Base-by-base conservation (phyloP, 2,797 vertebrate genomes). In the Artibeus lituratus region DNA sequence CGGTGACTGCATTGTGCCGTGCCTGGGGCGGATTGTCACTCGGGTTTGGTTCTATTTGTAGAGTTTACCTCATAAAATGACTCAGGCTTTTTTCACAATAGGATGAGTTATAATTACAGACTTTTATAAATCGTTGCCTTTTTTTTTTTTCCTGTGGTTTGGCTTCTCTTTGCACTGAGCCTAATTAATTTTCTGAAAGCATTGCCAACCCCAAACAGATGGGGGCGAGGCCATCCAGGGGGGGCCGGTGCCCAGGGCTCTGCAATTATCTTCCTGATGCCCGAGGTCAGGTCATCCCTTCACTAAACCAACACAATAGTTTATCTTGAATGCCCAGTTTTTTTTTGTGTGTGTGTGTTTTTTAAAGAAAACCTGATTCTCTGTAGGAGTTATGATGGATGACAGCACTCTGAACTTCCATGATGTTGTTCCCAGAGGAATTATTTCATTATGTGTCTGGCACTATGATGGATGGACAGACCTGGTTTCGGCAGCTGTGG, bases 361-460 rank as follows among this genome's bases (percentile, higher is more conserved):
- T 87, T 44, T 11, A 18, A 77, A 94, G 37, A 67, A 77, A 76
- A 49, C 70, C 37, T 85, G 70, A 49, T 89, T 96, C 91, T 72
- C 92, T 24, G 0, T 70, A 98, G 98, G 96, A 73, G 96, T 98
- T 95, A 77, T 99, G 94, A 93, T 96, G 86, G 98, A 98, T 21
- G 91, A 97, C 0, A 93, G 97, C 22, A 98, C 97, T 0, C 88
- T 99, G 39, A 89, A 89, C 81, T 97, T 86, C 87, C 97, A 98
- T 2, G 97, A 98, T 3, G 90, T 98, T 5, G 87, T 98, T 44
- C 98, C 98, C 1, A 97, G 98, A 3, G 98, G 97, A 16, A 97
- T 91, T 3, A 80, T 99, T 16, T 98, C 89, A 0, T 70, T 98
- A 94, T 19, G 85, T 15, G 57, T 98, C 82, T 99, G 99, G 98